A percentile compares a stretch with the other conserved stretches of the same genome.
These are phyloP conservation scores for Lacerta viridis DNA, from an alignment of 2,797 vertebrate genomes.

Conservation along the genomic window DNA sequence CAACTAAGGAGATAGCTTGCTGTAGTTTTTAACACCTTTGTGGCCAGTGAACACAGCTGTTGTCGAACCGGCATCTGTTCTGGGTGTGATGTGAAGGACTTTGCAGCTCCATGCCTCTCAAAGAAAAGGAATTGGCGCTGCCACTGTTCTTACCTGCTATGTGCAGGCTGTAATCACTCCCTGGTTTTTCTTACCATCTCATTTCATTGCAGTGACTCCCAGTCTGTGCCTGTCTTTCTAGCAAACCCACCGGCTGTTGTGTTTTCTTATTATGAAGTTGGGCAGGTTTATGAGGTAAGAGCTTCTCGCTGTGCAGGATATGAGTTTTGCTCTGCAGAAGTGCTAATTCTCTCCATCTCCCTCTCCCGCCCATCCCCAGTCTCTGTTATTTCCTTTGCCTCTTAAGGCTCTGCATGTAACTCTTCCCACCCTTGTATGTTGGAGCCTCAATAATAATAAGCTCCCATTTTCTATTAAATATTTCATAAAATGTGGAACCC, in stretches of 20 bases:
- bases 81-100: background rate
- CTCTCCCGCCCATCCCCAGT: background rate
- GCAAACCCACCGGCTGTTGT: conserved; percentile 86
- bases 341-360: background rate
- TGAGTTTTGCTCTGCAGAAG: background rate
- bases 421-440: background rate
- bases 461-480: conserved; percentile 19
- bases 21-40: too few species aligned
- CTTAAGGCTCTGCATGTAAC: background rate
- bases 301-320: background rate
- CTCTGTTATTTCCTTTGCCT: background rate
- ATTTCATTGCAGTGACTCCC: conserved; percentile 66
- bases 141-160: background rate
- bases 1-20: too few species aligned
- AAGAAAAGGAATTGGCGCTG: background rate
- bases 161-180: background rate
- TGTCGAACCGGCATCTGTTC: too few species aligned
- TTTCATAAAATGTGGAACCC: background rate
- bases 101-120: background rate
- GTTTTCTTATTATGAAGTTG: conserved; percentile 89
- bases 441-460: background rate
- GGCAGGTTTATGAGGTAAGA: conserved; percentile 91
- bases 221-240: conserved; percentile 85
- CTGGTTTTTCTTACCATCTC: background rate
- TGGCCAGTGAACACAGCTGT: too few species aligned